Evolutionary conservation across 2,113 vertebrate genomes (phyloP).

Genomic region (Oncorhynchus masou): DNA sequence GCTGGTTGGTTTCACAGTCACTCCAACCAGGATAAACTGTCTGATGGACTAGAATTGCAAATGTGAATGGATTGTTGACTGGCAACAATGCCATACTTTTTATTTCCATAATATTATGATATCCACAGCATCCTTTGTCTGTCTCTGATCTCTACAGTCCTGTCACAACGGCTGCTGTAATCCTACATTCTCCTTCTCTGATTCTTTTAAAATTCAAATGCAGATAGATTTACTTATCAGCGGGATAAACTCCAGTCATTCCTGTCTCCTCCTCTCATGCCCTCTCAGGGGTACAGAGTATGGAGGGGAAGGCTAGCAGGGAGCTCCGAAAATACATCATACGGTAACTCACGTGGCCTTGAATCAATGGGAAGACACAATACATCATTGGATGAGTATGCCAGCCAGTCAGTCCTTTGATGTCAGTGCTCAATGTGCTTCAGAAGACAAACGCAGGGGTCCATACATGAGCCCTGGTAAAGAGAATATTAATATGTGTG

Average conservation of each 20-base stretch:
- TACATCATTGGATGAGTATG: slow-evolving; percentile 55
- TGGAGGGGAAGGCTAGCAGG: slow-evolving; percentile 24
- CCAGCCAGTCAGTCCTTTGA: slow-evolving; percentile 55
- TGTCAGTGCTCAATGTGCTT: slow-evolving; percentile 39
- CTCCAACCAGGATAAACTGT: slow-evolving; percentile 37
- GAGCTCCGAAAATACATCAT: slow-evolving; percentile 53
- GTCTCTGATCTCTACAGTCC: slow-evolving; percentile 34
- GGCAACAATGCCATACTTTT: slow-evolving; percentile 14
- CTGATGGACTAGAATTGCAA: slow-evolving; percentile 16
- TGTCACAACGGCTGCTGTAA: slow-evolving; percentile 37
- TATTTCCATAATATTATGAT: slow-evolving; percentile 62
- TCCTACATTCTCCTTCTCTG: slow-evolving; percentile 30
- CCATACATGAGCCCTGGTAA: no score
- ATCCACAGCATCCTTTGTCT: slow-evolving; percentile 52
- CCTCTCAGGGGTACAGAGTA: background rate
- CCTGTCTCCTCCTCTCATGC: background rate
- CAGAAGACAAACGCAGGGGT: background rate
- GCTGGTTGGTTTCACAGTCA: background rate
- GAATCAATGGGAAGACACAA: slow-evolving; percentile 58
- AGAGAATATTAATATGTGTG: no score
- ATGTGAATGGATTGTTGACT: slow-evolving; percentile 21
- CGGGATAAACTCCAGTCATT: slow-evolving; percentile 49
- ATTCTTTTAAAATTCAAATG: slow-evolving; percentile 28
- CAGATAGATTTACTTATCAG: slow-evolving; percentile 56
- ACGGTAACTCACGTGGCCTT: slow-evolving; percentile 55